Base-by-base conservation (phyloP, 2,113 vertebrate genomes). In the Picathartes gymnocephalus region DNA sequence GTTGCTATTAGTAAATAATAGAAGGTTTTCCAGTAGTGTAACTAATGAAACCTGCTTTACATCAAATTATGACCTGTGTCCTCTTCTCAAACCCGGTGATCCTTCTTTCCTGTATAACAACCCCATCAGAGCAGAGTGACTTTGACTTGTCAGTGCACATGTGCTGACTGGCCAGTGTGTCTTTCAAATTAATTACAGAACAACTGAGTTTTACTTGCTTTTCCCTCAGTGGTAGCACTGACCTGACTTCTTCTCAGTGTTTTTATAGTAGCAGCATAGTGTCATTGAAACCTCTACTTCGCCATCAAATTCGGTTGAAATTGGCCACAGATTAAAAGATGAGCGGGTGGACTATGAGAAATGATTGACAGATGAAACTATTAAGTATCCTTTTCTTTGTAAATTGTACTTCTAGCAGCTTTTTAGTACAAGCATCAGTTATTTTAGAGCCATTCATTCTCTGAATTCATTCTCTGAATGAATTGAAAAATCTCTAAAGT, bases 401-500 rank as follows among this genome's bases (percentile, higher is more conserved):
- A 80, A 93, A 81, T 16, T 73, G 30, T 79, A 65, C 15, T 83
- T 81, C 28, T 80, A 65, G 72, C 85, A 88, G 71, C 74, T 90
- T 88, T 94, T 95, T 62, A 62, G 27, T 84, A 74, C 53, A 79
- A 85, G 70, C 45, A 50, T 80, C 35, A 70, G 86, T 88, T 90
- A 81, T 86, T 81, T 90, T 86, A 51, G 58, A 83, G 56, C 30
- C 30, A 17, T 86, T 91, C 12, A 42, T 93, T 91, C 62, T 69
- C 66, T 57, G 53, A 56, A 3, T 90, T 93, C 20, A n/a, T 94
- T 82, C 87, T 65, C 71, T 39, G 71, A 93, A 88, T 90, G 37
- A 88, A 90, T 54, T 88, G 74, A 86, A 86, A 94, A 94, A 58
- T 92, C 94, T 92, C 54, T 81, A 74, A 96, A 94, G 76, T 94